phyloP scores from a whole-genome alignment of 2,797 vertebrate species.

The Pseudochirops cupreus region DNA sequence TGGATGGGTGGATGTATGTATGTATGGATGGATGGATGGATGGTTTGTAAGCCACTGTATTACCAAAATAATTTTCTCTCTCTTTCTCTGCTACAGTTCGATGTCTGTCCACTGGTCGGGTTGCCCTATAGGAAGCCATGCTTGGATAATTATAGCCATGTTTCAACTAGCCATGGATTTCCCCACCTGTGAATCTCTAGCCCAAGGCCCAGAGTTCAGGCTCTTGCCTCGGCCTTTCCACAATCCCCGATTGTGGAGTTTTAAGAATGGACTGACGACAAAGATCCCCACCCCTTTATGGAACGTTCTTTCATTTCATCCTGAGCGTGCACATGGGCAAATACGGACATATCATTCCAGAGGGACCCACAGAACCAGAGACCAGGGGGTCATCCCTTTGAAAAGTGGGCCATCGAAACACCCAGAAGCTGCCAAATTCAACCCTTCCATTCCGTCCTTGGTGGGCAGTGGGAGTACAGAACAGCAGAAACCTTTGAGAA shows the following conservation, averaged over 20 bases:
- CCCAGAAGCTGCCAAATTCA: constrained; percentile 48
- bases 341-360: constrained; percentile 73
- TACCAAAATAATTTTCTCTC: not conserved
- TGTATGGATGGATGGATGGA: not conserved
- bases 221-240: constrained; percentile 76
- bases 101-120: constrained; percentile 85
- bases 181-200: constrained; percentile 83
- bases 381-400: constrained; percentile 68
- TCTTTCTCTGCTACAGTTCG: constrained; percentile 38
- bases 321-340: constrained; percentile 64
- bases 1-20: not conserved
- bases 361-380: constrained; percentile 71
- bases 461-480: constrained; percentile 39
- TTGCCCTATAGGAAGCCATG: constrained; percentile 87
- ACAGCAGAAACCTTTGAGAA: constrained; percentile 68
- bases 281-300: constrained; percentile 72
- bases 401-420: constrained; percentile 67
- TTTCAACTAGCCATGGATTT: constrained; percentile 88
- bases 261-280: constrained; percentile 73
- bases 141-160: constrained; percentile 90
- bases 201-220: constrained; percentile 70
- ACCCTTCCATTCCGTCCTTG: constrained; percentile 45
- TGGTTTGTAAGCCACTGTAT: not conserved
- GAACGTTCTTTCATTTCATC: constrained; percentile 69
- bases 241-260: constrained; percentile 83